Evolutionary conservation across 1,140 invertebrate species (phyloP).

Genomic region (Holcopasites calliopsidis): DNA sequence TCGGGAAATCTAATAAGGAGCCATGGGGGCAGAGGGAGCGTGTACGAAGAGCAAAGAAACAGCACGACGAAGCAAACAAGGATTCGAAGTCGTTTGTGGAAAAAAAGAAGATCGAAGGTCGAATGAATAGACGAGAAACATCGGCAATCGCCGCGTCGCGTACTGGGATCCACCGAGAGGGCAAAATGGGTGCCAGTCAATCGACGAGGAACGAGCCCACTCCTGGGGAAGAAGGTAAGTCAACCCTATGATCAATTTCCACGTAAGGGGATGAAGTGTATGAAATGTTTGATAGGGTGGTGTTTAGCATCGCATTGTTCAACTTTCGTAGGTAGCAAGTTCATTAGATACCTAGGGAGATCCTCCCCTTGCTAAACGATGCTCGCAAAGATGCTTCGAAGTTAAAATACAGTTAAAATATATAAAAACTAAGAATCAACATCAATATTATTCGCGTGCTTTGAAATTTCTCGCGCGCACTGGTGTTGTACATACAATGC

Average conservation of each 20-base stretch:
- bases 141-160: constrained; percentile 42
- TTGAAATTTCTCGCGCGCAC: no score
- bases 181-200: constrained; percentile 75
- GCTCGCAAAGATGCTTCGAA: no score
- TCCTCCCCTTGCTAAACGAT: no score
- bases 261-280: background rate
- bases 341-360: no score
- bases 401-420: no score
- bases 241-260: background rate
- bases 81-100: background rate
- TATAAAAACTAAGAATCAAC: no score
- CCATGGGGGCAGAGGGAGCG: background rate
- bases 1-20: background rate
- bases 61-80: background rate
- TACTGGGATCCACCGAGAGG: constrained; percentile 51
- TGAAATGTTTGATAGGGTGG: background rate
- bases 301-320: no score
- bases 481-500: no score
- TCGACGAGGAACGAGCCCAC: constrained; percentile 70
- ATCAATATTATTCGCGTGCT: no score
- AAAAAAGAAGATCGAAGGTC: background rate
- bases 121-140: constrained; percentile 30
- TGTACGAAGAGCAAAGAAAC: constrained; percentile 16
- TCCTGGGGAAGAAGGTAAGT: constrained; percentile 76
- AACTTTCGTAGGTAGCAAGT: background rate